A percentile compares a stretch with the other conserved stretches of the same genome.
These are phyloP conservation scores for Pycnonotus jocosus DNA, from an alignment of 2,113 vertebrate species.

Conservation along the genomic window DNA sequence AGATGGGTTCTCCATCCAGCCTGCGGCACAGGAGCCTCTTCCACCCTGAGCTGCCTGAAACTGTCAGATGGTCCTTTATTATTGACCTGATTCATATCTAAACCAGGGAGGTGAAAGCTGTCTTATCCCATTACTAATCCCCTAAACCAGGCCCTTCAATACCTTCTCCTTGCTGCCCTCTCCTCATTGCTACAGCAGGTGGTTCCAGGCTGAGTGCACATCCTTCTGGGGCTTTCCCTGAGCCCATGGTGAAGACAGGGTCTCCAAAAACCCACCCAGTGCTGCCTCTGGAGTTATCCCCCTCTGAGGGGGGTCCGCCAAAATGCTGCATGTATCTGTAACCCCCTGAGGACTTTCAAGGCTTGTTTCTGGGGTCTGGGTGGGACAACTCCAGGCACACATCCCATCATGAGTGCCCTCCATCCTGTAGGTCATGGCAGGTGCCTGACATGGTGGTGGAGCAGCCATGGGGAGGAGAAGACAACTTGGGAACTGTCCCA, in stretches of 20 bases:
- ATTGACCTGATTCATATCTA: slow-evolving; percentile 60
- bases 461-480: background rate
- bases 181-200: background rate
- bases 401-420: rapidly evolving
- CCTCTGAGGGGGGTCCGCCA: background rate
- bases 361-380: background rate
- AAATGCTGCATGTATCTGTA: background rate
- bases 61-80: slow-evolving; percentile 40
- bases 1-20: background rate
- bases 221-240: background rate
- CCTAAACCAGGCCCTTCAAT: slow-evolving; percentile 3
- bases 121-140: slow-evolving; percentile 55
- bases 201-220: background rate
- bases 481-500: background rate
- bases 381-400: background rate
- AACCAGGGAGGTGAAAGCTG: slow-evolving; percentile 57
- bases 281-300: background rate
- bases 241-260: background rate
- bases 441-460: background rate
- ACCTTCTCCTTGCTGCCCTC: background rate
- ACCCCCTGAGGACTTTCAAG: background rate
- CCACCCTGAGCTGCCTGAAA: background rate
- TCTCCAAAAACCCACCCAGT: background rate
- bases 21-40: background rate
- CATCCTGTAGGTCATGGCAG: rapidly evolving